These are phyloP conservation scores for Tachuris rubrigastra DNA, from an alignment of 2,113 vertebrate genomes.

Conservation along the genomic window DNA sequence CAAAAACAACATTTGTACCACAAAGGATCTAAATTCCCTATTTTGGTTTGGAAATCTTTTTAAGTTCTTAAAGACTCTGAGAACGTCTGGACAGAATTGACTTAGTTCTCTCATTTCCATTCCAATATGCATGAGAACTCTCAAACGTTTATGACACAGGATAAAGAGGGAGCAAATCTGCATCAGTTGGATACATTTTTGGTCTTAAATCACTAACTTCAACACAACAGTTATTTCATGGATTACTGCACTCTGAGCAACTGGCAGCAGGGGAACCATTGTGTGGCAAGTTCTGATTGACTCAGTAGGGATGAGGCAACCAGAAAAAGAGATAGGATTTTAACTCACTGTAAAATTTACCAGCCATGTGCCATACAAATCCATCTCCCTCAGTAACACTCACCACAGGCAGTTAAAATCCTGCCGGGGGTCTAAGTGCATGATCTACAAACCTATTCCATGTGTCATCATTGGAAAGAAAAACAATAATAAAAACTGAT, in stretches of 20 bases:
- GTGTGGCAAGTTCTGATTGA: neutral
- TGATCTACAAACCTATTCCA: neutral
- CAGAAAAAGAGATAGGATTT: neutral
- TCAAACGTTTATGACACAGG: neutral
- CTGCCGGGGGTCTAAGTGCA: neutral
- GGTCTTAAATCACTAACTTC: neutral
- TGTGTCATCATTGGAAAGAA: neutral
- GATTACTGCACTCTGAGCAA: neutral
- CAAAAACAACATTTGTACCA: neutral
- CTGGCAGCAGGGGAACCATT: neutral
- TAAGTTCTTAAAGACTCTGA: neutral
- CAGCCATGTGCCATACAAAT: neutral
- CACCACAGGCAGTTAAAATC: neutral
- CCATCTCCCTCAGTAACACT: neutral
- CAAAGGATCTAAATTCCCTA: neutral
- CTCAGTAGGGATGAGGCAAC: neutral
- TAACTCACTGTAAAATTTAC: neutral
- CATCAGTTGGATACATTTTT: neutral
- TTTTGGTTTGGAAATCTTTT: neutral
- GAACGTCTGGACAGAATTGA: neutral
- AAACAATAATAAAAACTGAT: neutral
- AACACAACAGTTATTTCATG: neutral
- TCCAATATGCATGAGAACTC: neutral
- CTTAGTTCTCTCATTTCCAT: neutral
- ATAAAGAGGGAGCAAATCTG: neutral